Conservation (phyloP, 2,888 invertebrate species). For the Schrankia costaestrigalis region DNA sequence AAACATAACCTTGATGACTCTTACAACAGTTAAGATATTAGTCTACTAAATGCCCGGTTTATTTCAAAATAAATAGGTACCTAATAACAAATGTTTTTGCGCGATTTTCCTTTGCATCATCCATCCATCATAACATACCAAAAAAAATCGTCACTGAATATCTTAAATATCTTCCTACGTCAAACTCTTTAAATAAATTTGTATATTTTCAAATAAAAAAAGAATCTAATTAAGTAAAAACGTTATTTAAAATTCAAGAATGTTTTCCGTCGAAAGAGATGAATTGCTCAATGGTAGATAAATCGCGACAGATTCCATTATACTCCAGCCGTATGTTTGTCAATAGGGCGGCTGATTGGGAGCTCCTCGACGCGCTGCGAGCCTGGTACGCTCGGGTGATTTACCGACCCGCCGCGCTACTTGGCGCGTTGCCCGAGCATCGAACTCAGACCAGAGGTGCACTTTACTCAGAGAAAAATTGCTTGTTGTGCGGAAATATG, state of each 20-base stretch:
- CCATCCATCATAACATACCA: no score
- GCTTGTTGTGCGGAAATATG: constrained; percentile 42
- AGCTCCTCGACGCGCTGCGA: constrained; percentile 59
- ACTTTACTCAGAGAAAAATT: constrained; percentile 60
- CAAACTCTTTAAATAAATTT: no score
- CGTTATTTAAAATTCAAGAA: constrained; percentile 42
- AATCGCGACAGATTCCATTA: constrained; percentile 67
- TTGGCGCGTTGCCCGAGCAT: constrained; percentile 68
- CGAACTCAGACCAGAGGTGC: constrained; percentile 55
- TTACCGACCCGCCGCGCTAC: constrained; percentile 61
- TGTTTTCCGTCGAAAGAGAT: constrained; percentile 43
- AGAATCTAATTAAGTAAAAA: constrained; percentile 14
- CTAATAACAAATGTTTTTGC: no score
- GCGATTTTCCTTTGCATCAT: no score
- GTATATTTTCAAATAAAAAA: no score
- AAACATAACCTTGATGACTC: no score
- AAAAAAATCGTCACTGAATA: no score
- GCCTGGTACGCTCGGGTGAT: constrained; percentile 56
- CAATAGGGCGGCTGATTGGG: constrained; percentile 74
- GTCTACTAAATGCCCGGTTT: no score
- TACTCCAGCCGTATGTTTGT: constrained; percentile 71
- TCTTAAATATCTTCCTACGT: no score
- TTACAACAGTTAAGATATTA: no score
- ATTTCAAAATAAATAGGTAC: no score
- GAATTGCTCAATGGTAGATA: constrained; percentile 44